Evolutionary conservation across 1,140 invertebrate genomes (phyloP).

Genomic region (Pectinophora gossypiella): DNA sequence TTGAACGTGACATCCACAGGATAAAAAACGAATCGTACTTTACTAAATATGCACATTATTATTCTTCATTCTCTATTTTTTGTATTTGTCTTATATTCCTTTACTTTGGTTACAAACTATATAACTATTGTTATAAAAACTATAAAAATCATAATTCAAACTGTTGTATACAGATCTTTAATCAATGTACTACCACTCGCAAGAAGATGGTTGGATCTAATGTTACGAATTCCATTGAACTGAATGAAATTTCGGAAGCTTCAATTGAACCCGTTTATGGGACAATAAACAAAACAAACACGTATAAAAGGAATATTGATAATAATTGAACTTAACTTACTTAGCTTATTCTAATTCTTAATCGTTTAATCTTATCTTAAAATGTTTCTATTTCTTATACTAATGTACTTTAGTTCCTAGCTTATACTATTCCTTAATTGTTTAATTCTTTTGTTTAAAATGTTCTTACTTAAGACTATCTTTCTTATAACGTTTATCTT

Average conservation of each 20-base stretch:
- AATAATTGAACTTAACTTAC: too few species aligned
- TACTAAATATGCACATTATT: slow-evolving; percentile 14
- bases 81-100: neutral
- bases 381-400: too few species aligned
- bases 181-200: neutral
- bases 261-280: too few species aligned
- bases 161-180: neutral
- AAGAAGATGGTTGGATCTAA: neutral
- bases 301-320: too few species aligned
- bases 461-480: too few species aligned
- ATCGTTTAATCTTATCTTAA: too few species aligned
- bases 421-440: too few species aligned
- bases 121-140: neutral
- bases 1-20: slow-evolving; percentile 11
- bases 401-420: too few species aligned
- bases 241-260: neutral
- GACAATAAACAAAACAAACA: too few species aligned
- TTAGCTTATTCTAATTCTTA: too few species aligned
- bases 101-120: neutral
- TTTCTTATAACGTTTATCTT: too few species aligned
- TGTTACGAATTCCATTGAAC: neutral
- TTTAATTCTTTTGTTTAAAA: too few species aligned
- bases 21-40: slow-evolving; percentile 14
- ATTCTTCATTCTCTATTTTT: slow-evolving; percentile 6
- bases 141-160: neutral